Conservation (phyloP, 2,888 invertebrate genomes). For the Lasioglossum marginatum region DNA sequence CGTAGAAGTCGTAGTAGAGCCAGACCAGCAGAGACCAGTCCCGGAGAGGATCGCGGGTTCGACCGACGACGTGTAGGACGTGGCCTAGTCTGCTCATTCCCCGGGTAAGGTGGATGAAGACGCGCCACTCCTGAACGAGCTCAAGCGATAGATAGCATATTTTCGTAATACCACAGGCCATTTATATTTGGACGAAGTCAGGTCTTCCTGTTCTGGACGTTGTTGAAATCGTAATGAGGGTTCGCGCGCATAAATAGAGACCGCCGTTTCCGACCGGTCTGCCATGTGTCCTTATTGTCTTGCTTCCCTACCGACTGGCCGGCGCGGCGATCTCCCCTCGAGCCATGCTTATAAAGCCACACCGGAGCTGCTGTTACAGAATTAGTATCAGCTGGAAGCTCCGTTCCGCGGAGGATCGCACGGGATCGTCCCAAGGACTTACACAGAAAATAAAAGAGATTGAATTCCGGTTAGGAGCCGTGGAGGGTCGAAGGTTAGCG, state of each 20-base stretch:
- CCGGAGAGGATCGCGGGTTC: background rate
- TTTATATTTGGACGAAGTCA: constrained; percentile 64
- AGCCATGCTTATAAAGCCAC: background rate
- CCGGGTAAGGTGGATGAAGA: constrained; percentile 18
- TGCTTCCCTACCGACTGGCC: background rate
- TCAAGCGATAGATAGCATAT: constrained; percentile 33
- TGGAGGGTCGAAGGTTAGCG: background rate
- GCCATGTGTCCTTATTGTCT: constrained; percentile 7
- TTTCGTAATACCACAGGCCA: constrained; percentile 56
- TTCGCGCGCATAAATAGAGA: constrained; percentile 44
- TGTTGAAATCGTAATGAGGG: constrained; percentile 58
- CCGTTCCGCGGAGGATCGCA: background rate
- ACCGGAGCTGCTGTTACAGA: background rate
- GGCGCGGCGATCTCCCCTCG: background rate
- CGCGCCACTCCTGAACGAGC: background rate
- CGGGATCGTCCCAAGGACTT: background rate
- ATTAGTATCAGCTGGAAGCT: constrained; percentile 1
- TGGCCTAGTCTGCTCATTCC: constrained; percentile 46
- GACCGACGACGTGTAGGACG: constrained; percentile 40
- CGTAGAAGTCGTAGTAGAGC: background rate
- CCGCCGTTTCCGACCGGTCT: constrained; percentile 28
- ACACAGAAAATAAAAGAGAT: background rate
- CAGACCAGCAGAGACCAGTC: background rate
- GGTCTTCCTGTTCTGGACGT: constrained; percentile 28
- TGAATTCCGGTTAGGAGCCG: background rate